These are phyloP conservation scores for Geotrupes spiniger DNA, from an alignment of 2,888 invertebrate species.

Conservation along the genomic window DNA sequence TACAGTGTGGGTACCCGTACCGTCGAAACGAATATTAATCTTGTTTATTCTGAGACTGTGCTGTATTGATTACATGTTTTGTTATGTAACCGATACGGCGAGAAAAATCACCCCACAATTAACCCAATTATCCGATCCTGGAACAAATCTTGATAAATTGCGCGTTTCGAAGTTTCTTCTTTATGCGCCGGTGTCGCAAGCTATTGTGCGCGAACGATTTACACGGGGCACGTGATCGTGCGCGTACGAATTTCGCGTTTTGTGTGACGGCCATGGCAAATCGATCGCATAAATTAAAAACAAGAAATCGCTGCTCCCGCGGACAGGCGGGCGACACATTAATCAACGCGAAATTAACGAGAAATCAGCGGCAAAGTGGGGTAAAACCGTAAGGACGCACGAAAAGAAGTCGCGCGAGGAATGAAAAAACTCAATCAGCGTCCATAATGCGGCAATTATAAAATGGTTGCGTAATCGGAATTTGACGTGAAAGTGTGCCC, in stretches of 20 bases:
- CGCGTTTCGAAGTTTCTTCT: not conserved
- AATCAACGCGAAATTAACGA: conserved; percentile 18
- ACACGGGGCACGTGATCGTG: conserved; percentile 5
- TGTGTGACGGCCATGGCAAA: conserved; percentile 19
- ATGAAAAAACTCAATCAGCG: conserved; percentile 5
- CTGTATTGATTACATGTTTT: conserved; percentile 6
- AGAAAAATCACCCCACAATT: conserved; percentile 11
- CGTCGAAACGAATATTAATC: conserved; percentile 7
- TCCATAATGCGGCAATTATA: conserved; percentile 10
- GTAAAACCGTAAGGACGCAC: not conserved
- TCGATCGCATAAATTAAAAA: conserved; percentile 20
- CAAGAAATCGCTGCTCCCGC: conserved; percentile 11
- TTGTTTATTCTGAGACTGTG: conserved; percentile 12
- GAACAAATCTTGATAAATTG: conserved; percentile 19
- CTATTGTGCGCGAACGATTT: conserved; percentile 12
- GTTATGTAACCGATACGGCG: conserved; percentile 1
- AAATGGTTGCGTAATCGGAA: conserved; percentile 9
- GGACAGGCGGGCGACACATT: conserved; percentile 7
- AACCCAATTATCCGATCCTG: conserved; percentile 15
- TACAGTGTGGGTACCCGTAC: no score
- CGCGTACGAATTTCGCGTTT: conserved; percentile 15
- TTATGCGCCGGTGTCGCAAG: conserved; percentile 4
- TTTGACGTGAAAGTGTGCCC: conserved; percentile 12
- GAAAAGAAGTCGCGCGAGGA: no score
- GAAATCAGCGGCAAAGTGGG: conserved; percentile 10